A percentile compares a stretch with the other conserved stretches of the same genome.
Conservation (phyloP, 2,797 vertebrate species). For the Sternarchorhynchus goeldii region DNA sequence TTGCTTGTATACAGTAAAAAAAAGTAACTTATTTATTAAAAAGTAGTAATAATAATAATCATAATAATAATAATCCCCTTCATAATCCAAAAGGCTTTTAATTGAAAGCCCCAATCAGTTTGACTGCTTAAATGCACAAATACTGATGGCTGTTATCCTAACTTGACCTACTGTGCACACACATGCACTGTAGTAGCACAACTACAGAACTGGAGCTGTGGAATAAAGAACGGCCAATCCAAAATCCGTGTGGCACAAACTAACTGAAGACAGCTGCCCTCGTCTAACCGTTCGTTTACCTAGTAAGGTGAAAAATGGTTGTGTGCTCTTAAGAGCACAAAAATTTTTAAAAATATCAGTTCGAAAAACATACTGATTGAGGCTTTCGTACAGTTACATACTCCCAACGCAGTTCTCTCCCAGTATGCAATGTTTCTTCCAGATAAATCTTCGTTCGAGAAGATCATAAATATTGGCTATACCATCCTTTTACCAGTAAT, state of each 20-base stretch:
- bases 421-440: conserved; percentile 1
- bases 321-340: too few species aligned
- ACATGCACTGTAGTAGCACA: not conserved
- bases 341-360: too few species aligned
- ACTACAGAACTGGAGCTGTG: too few species aligned
- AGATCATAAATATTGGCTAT: not conserved
- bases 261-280: too few species aligned
- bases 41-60: not conserved
- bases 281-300: too few species aligned
- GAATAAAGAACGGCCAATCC: too few species aligned
- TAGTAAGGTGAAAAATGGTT: too few species aligned
- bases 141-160: not conserved
- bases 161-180: not conserved
- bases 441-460: not conserved
- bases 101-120: not conserved
- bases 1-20: not conserved
- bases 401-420: not conserved
- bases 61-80: not conserved
- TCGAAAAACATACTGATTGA: not conserved
- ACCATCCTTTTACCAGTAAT: conserved; percentile 22
- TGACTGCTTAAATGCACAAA: conserved; percentile 1
- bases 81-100: conserved; percentile 22
- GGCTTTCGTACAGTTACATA: conserved; percentile 2
- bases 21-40: conserved; percentile 13
- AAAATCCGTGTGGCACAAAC: too few species aligned